Base-by-base conservation (phyloP, 1,140 invertebrate species). In the Plutomurus gul region DNA sequence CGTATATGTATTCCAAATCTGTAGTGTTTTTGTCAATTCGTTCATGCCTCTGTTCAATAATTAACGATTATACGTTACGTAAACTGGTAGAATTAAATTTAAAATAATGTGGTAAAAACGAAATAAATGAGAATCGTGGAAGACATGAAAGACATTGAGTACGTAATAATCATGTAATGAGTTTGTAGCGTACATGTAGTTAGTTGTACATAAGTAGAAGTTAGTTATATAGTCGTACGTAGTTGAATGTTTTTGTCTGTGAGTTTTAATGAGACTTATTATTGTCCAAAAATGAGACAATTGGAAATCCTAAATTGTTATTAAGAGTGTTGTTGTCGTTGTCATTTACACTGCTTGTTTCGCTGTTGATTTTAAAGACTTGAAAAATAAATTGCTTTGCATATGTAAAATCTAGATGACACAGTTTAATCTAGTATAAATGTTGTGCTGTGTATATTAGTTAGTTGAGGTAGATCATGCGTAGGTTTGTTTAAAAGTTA, bases 1-100 rank as follows among this genome's bases (percentile, higher is more conserved):
- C 56, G 56, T 65, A 65, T n/a, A n/a, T 65, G 10, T 65, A 65
- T 65, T 43, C 56, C 56, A 65, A 65, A 65, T 36, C 20, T 51
- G 46, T 47, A 47, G 5, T n/a, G 47, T 51, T 51, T 8, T 51
- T 51, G 20, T 18, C 47, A 51, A 51, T 22, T n/a, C n/a, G n/a
- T n/a, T n/a, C n/a, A n/a, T n/a, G n/a, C n/a, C 47, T 10, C 47
- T 25, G 25, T 51, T 49, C 47, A 51, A 49, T 49, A 49, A 49
- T 49, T n/a, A n/a, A 49, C 25, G 39, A 43, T 13, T 43, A 4
- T 8, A 43, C 2, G 39, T 13, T 13, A 13, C 39, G 39, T 13
- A 43, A 8, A 43, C 10, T 43, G n/a, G n/a, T 43, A 43, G n/a
- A 4, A 43, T 13, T 43, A 43, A 43, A 43, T 2, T 13, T 13